Conservation (phyloP, 2,797 vertebrate species). For the Hephaestus fuliginosus region DNA sequence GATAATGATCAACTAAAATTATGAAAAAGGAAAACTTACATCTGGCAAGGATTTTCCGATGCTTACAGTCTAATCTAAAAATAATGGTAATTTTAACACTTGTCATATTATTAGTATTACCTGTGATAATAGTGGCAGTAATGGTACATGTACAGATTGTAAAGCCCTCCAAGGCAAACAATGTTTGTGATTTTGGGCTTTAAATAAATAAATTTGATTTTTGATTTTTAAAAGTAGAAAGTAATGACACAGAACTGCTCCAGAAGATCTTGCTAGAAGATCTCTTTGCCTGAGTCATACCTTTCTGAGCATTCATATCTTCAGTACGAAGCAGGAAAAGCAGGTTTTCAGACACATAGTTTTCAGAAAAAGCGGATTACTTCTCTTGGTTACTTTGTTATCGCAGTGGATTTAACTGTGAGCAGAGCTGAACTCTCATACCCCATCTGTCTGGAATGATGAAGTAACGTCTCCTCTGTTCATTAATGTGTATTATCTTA, state of each 20-base stretch:
- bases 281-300: no score
- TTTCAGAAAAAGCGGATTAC: background rate
- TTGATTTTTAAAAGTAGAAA: background rate
- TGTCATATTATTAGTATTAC: background rate
- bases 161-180: no score
- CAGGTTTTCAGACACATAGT: background rate
- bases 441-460: slow-evolving; percentile 25
- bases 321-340: no score
- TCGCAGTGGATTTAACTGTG: background rate
- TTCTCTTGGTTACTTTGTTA: background rate
- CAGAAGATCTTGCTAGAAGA: no score
- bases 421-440: background rate
- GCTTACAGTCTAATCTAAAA: background rate
- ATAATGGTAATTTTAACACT: background rate
- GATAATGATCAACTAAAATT: background rate
- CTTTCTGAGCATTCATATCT: no score
- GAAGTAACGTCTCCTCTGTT: slow-evolving; percentile 9
- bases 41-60: background rate
- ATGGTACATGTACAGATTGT: background rate
- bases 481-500: slow-evolving; percentile 13
- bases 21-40: background rate
- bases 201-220: no score
- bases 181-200: no score
- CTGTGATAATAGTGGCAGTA: background rate
- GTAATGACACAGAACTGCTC: background rate